phyloP scores from a whole-genome alignment of 1,140 invertebrate species.

The Parasteatoda tepidariorum region DNA sequence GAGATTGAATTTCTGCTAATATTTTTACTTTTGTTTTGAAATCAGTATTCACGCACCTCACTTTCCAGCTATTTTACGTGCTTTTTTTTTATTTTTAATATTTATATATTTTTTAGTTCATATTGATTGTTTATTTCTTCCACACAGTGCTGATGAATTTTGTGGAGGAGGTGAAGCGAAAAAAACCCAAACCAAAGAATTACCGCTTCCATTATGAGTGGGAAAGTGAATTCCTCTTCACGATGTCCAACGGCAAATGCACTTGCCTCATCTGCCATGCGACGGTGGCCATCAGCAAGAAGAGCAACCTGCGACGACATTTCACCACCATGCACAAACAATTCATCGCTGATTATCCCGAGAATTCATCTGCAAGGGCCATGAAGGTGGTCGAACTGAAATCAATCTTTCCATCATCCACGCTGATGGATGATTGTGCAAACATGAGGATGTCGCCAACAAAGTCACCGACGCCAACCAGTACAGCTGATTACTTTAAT shows the following conservation, averaged over 20 bases:
- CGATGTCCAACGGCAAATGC: conserved; percentile 51
- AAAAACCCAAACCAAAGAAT: conserved; percentile 55
- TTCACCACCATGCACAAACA: conserved; percentile 59
- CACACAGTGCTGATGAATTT: conserved; percentile 51
- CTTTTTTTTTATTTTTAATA: too few species aligned
- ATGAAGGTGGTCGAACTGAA: conserved; percentile 53
- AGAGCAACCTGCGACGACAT: conserved; percentile 54
- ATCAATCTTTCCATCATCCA: conserved; percentile 12
- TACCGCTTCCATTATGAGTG: conserved; percentile 57
- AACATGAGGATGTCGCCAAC: conserved; percentile 3
- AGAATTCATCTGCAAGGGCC: conserved; percentile 44
- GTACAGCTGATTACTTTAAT: conserved; percentile 32
- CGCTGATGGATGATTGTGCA: conserved; percentile 4
- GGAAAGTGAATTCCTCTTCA: conserved; percentile 54
- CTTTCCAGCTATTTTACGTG: too few species aligned
- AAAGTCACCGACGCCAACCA: conserved; percentile 4
- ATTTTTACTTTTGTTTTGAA: too few species aligned
- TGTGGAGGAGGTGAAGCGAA: conserved; percentile 48
- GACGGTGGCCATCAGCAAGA: conserved; percentile 54
- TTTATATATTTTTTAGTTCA: too few species aligned
- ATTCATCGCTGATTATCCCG: conserved; percentile 33
- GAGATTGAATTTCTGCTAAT: too few species aligned
- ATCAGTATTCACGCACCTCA: too few species aligned
- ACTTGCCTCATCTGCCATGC: conserved; percentile 56
- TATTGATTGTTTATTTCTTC: background rate